Evolutionary conservation across 2,113 vertebrate genomes (phyloP), one percentile per base, ranked within the genome.

Genomic region (Engraulis encrasicolus): DNA sequence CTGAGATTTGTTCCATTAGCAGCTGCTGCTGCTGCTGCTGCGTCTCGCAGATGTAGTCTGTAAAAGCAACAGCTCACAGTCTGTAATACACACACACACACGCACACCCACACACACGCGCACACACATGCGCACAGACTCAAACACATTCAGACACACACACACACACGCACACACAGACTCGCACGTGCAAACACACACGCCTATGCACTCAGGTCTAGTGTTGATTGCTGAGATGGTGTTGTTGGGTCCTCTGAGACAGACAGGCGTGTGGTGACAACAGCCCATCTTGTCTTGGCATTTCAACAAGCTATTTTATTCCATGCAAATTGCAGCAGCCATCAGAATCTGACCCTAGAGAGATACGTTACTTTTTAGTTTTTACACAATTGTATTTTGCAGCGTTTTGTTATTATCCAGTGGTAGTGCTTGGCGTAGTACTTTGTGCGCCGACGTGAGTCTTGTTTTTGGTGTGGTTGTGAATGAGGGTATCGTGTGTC

Each of bases 1-100:
- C 58, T 66, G 58, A 66, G 58, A 66, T 66, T 23, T 66, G 58
- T 66, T 31, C 58, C 58, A 66, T 66, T 66, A 66, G 27, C 58
- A 66, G 58, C 58, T 66, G 58, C 58, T 27, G 58, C 27, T n/a
- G 58, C 58, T 66, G 58, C 58, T 27, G 58, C 27, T n/a, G 58
- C 9, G 58, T 66, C 58, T 66, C 9, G 23, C n/a, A 27, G 27
- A 9, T n/a, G 7, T n/a, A n/a, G 58, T 6, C 58, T 6, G 58
- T 23, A 27, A 23, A 66, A 66, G 58, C 58, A 66, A 66, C 58
- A 66, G 58, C 23, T 66, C 58, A 1, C 23, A 7, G 58, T 31
- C n/a, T 66, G 11, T n/a, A n/a, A n/a, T n/a, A n/a, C n/a, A n/a
- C n/a, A n/a, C n/a, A n/a, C n/a, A n/a, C n/a, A n/a, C n/a, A n/a